Percentiles rank a stretch among this genome's conserved stretches.
Conservation (phyloP, 2,113 vertebrate genomes). For the Emydura subglobosa region DNA sequence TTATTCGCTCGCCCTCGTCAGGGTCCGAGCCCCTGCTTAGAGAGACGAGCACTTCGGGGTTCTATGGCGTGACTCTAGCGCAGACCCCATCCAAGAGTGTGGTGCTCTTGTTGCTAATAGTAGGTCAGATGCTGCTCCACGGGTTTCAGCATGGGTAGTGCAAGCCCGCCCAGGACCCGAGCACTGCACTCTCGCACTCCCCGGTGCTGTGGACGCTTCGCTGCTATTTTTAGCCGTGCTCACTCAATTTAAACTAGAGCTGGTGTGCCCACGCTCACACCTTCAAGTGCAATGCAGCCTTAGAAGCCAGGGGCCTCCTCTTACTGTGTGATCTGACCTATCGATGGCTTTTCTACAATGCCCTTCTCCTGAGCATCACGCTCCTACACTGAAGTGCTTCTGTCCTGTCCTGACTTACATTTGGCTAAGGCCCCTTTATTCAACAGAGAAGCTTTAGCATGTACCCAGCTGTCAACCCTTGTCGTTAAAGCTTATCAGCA, state of each 20-base stretch:
- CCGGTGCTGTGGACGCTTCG: background rate
- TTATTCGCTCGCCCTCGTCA: background rate
- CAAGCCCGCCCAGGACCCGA: no score
- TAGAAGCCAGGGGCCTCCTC: background rate
- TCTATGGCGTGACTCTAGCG: no score
- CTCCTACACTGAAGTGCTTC: background rate
- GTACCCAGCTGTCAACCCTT: background rate
- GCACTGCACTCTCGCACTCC: background rate
- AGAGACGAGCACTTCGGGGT: no score
- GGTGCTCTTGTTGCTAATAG: background rate
- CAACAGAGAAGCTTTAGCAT: background rate
- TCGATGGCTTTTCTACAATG: background rate
- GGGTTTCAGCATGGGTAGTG: no score
- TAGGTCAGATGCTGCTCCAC: background rate
- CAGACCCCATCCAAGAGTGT: no score
- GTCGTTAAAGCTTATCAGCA: constrained; percentile 17
- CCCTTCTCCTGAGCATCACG: constrained; percentile 3
- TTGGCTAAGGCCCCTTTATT: background rate
- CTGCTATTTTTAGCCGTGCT: background rate
- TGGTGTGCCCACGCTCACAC: background rate
- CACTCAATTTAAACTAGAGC: background rate
- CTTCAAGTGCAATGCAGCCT: constrained; percentile 5
- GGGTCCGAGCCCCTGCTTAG: background rate
- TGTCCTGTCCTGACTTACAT: background rate
- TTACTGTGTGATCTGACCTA: background rate